Evolutionary conservation across 2,113 vertebrate genomes (phyloP).

Genomic region (Labrus mixtus): DNA sequence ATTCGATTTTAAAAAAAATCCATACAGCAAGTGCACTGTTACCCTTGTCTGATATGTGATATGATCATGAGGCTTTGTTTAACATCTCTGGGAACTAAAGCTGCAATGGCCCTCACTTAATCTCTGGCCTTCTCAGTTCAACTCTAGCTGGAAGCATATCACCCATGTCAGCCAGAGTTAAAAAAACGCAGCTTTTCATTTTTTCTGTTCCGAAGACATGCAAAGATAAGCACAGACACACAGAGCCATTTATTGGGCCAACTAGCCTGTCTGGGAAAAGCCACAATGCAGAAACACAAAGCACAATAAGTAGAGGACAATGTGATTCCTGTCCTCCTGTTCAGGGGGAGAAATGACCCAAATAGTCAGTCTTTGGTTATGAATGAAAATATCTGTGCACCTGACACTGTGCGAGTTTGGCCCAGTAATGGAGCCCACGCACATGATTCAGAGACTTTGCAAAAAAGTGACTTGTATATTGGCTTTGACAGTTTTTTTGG

Average conservation of each 20-base stretch:
- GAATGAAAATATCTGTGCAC: constrained; percentile 36
- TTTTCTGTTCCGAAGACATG: constrained; percentile 39
- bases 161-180: constrained; percentile 29
- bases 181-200: constrained; percentile 26
- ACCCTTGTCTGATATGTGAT: constrained; percentile 49
- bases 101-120: constrained; percentile 45
- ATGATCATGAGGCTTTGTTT: constrained; percentile 65
- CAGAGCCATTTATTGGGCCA: constrained; percentile 15
- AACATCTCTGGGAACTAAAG: constrained; percentile 65
- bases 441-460: background rate
- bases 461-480: background rate
- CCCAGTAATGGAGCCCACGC: constrained; percentile 16
- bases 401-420: constrained; percentile 39
- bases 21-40: background rate
- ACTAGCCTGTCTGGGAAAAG: constrained; percentile 32
- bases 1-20: constrained; percentile 11
- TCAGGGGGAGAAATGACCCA: constrained; percentile 39
- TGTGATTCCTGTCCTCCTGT: constrained; percentile 42
- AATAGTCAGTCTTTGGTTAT: constrained; percentile 24
- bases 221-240: constrained; percentile 42
- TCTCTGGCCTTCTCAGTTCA: constrained; percentile 29
- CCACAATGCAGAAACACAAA: constrained; percentile 44
- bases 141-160: constrained; percentile 41
- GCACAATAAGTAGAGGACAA: constrained; percentile 48
- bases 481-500: no score